A percentile compares a stretch with the other conserved stretches of the same genome.
Evolutionary conservation across 92 coral and sea anemone genomes (phyloP).

Genomic region (Palythoa heliodiscus): DNA sequence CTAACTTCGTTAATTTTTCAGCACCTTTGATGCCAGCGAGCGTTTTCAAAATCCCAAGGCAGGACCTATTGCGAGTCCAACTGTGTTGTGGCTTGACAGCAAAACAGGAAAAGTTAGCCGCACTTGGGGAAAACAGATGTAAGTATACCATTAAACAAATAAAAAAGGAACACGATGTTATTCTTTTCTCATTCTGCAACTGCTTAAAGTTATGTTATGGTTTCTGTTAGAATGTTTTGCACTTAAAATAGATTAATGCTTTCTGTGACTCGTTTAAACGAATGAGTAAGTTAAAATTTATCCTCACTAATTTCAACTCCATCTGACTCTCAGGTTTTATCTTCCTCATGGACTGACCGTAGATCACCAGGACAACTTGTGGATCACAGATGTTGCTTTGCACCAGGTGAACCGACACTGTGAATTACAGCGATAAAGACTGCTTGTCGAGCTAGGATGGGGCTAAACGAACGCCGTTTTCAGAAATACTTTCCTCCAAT

Average conservation of each 20-base stretch:
- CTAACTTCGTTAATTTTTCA: constrained; percentile 37
- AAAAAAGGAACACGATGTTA: not conserved
- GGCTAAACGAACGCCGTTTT: no score
- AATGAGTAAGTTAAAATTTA: no score
- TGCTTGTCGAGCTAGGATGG: not conserved
- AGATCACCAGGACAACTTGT: constrained; percentile 78
- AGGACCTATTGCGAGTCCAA: constrained; percentile 67
- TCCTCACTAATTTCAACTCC: not conserved
- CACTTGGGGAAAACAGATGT: constrained; percentile 66
- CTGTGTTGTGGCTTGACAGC: constrained; percentile 73
- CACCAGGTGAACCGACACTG: constrained; percentile 72
- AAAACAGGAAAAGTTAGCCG: constrained; percentile 57
- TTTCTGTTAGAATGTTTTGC: no score
- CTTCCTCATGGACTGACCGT: constrained; percentile 93
- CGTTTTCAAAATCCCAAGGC: constrained; percentile 44
- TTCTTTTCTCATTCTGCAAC: not conserved
- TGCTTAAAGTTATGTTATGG: no score
- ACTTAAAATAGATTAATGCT: no score
- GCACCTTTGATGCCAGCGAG: constrained; percentile 67
- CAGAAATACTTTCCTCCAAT: no score
- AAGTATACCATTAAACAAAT: constrained; percentile 1
- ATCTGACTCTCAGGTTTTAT: constrained; percentile 63
- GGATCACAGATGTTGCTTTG: constrained; percentile 94
- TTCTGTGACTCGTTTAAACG: no score
- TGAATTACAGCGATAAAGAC: not conserved